Base-by-base conservation (phyloP, 2,888 invertebrate genomes). In the Habrosyne pyritoides region DNA sequence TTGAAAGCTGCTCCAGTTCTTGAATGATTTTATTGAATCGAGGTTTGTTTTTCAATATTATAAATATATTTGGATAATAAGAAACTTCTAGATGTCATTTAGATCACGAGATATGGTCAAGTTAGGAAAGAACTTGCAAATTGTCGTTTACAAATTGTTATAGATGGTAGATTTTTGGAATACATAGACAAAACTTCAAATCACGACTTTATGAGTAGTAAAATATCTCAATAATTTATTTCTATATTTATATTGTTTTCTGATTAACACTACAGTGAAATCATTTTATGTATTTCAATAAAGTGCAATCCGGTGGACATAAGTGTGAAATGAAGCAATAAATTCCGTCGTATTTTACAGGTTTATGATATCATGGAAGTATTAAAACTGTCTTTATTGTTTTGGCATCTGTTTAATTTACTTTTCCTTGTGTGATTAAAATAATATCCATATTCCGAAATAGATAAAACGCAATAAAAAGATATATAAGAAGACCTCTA, bases 1-100 rank as follows among this genome's bases (percentile, higher is more conserved):
- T 79, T 80, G 74, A 76, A 75, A 65, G 63, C 64, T 81, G 82
- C 80, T 82, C 84, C 69, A 84, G 70, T 78, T 84, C 77, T 73
- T 65, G 53, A 69, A 62, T 67, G 59, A 66, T 72, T 59, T 69
- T 69, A 66, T 74, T 70, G 58, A 52, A 53, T 52, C 53, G 55
- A 55, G 63, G 48, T 60, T 63, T 61, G 51, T 60, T 56, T 61
- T 53, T 55, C 26, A 21, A 52, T 47, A 24, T 60, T 52, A 52
- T 53, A 50, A 56, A 53, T 51, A 21, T 50, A 46, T 53, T 10
- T 33, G 30, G 18, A 56, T 61, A 53, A 54, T 56, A 48, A 53
- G 22, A 56, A 69, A 64, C 53, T 66, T 63, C 53, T 61, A 63
- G 59, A 64, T 60, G 62, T 61, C 56, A 53, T 67, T 56, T 60